phyloP scores from a whole-genome alignment of 1,140 invertebrate species.

The Saccostrea echinata region DNA sequence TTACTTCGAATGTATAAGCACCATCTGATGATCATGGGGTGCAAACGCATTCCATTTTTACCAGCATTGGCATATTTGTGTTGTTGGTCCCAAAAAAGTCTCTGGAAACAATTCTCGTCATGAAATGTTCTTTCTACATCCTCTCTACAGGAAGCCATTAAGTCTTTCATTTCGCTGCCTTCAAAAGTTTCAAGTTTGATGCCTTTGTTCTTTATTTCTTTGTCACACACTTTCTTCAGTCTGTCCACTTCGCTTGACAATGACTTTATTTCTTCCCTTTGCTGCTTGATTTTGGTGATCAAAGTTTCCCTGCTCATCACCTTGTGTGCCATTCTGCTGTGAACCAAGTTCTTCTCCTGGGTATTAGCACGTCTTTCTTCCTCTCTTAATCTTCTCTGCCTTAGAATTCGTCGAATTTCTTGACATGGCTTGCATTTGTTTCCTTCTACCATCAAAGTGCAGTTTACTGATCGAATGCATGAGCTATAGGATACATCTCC shows the following conservation, averaged over 20 bases:
- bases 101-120: constrained; percentile 39
- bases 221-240: background rate
- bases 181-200: background rate
- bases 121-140: constrained; percentile 32
- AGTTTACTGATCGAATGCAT: no score
- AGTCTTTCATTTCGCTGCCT: constrained; percentile 10
- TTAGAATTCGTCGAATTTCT: no score
- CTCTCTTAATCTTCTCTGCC: no score
- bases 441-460: no score
- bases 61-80: background rate
- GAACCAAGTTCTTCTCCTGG: constrained; percentile 33
- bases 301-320: constrained; percentile 19
- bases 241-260: background rate
- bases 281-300: constrained; percentile 32
- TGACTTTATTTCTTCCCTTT: constrained; percentile 21
- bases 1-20: constrained; percentile 53
- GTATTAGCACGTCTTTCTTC: no score
- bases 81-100: constrained; percentile 45
- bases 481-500: no score
- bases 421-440: no score
- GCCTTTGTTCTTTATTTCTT: constrained; percentile 39
- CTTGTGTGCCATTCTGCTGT: background rate
- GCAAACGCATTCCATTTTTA: constrained; percentile 56
- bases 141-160: constrained; percentile 33
- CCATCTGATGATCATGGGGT: constrained; percentile 62